Evolutionary conservation across 2,888 invertebrate species (phyloP).

Genomic region (Phortica okadai): DNA sequence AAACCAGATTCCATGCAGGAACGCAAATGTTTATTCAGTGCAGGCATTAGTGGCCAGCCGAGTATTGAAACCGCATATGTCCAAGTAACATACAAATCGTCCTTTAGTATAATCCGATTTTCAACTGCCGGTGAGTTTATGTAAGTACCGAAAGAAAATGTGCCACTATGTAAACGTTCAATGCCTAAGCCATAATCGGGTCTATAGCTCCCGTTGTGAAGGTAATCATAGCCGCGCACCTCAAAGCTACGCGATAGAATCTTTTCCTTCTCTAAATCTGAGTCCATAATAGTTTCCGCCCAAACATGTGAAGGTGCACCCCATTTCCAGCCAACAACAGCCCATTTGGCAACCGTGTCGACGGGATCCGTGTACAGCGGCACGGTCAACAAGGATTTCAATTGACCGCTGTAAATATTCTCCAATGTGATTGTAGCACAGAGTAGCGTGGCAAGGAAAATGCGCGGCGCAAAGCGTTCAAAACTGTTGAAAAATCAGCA

Average conservation of each 20-base stretch:
- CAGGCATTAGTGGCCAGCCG: slow-evolving; percentile 73
- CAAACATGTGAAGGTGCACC: slow-evolving; percentile 72
- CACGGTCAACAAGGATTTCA: slow-evolving; percentile 73
- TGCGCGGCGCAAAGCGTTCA: slow-evolving; percentile 61
- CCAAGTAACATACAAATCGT: slow-evolving; percentile 74
- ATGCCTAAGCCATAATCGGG: slow-evolving; percentile 70
- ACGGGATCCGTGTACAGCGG: slow-evolving; percentile 69
- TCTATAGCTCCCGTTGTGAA: slow-evolving; percentile 68
- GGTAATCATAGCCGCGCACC: slow-evolving; percentile 61
- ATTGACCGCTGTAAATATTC: slow-evolving; percentile 73
- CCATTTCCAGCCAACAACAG: slow-evolving; percentile 70
- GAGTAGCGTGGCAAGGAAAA: slow-evolving; percentile 68
- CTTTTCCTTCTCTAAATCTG: slow-evolving; percentile 67
- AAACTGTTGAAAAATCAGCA: slow-evolving; percentile 52
- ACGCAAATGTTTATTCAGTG: slow-evolving; percentile 66
- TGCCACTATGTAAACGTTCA: slow-evolving; percentile 69
- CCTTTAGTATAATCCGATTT: slow-evolving; percentile 69
- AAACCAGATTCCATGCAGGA: slow-evolving; percentile 71
- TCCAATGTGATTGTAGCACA: slow-evolving; percentile 73
- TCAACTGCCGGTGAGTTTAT: slow-evolving; percentile 63
- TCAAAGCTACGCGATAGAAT: slow-evolving; percentile 65
- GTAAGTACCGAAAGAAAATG: slow-evolving; percentile 67
- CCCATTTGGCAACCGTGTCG: slow-evolving; percentile 71
- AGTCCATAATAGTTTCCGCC: slow-evolving; percentile 66
- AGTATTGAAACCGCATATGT: slow-evolving; percentile 71